Conservation (phyloP, 2,113 vertebrate genomes). For the Gallinago jamesoni region DNA sequence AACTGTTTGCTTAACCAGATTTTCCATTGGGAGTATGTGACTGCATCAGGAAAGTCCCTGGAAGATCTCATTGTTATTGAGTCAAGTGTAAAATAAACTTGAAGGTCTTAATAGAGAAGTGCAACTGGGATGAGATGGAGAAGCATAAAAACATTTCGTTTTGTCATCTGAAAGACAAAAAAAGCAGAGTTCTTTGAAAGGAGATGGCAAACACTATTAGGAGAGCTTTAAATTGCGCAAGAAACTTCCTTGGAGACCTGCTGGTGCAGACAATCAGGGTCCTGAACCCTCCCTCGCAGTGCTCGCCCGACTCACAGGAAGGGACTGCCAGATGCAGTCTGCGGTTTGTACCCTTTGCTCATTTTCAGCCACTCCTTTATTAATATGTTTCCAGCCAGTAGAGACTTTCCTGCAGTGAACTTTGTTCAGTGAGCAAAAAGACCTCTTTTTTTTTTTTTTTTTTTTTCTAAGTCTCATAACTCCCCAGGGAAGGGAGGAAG, state of each 20-base stretch:
- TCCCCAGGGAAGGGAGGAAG: slow-evolving; percentile 5
- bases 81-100: background rate
- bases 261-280: background rate
- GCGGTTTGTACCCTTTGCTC: background rate
- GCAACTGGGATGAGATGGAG: background rate
- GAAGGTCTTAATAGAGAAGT: background rate
- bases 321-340: background rate
- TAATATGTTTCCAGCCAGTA: background rate
- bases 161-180: background rate
- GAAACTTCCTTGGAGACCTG: background rate
- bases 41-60: background rate
- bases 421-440: background rate
- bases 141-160: background rate
- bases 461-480: background rate
- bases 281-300: background rate
- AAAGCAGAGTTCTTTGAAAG: background rate
- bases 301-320: fast-evolving
- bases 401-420: background rate
- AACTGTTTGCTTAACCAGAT: background rate
- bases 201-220: background rate
- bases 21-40: background rate
- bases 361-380: background rate
- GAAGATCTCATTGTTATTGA: background rate
- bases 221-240: background rate
- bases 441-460: slow-evolving; percentile 14